Base-by-base conservation (phyloP, 2,888 invertebrate species). In the Sesia apiformis region DNA sequence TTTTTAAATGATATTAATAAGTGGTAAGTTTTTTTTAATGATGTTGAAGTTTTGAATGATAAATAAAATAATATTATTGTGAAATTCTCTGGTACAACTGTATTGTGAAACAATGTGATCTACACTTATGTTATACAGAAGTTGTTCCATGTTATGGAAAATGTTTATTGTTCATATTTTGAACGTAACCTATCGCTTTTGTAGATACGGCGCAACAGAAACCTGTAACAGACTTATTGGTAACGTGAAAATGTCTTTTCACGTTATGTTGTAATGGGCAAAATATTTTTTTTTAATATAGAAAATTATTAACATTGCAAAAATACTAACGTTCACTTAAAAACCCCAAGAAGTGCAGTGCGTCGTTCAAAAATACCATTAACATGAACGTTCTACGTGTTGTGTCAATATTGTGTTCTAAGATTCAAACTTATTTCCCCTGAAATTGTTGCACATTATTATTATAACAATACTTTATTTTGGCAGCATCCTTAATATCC, bases 1-100 rank as follows among this genome's bases (percentile, higher is more conserved):
- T 84, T 84, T 69, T 81, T 84, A 82, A 79, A 81, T 80, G 76
- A 75, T 81, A 81, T 78, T 77, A 70, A 59, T 72, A 74, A 76
- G 75, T 76, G 83, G 84, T 86, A 86, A 81, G 83, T 82, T 83
- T 83, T 55, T 55, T 78, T 81, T 81, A 84, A 78, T 73, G 62
- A 83, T 84, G 86, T 87, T 88, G 63, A 87, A 74, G 84, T 81
- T 81, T 78, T 76, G 66, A 74, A 76, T 51, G 51, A 53, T 7
- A 46, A 49, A 42, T 42, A 6, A 42, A 38, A 50, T 50, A 50
- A 39, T 46, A 46, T 41, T 41, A 41, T 46, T 46, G 46, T 46
- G 50, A 50, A 50, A 50, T 50, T 50, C 50, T 50, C 40, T 52
- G 8, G 54, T 58, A 56, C 53, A 56, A 54, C 53, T 54, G 6